Percentiles rank a stretch among this genome's conserved stretches.
These are phyloP conservation scores for Ischnura elegans DNA, from an alignment of 2,888 invertebrate species.

Conservation along the genomic window DNA sequence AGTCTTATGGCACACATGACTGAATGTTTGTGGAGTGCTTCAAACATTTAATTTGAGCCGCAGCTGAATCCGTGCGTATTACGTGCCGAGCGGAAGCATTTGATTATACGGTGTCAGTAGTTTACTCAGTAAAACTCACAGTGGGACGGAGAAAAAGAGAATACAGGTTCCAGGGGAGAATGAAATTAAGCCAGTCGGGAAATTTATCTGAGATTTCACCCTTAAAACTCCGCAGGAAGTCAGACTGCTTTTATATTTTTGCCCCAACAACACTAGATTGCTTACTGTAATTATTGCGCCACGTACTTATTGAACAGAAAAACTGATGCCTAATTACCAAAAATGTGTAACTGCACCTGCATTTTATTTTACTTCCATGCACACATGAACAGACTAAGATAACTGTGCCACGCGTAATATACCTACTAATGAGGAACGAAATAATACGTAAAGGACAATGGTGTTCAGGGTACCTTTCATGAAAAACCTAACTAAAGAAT, in stretches of 20 bases:
- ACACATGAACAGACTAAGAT: no score
- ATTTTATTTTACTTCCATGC: no score
- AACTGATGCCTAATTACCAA: no score
- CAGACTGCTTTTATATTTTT: not conserved
- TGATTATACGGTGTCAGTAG: not conserved
- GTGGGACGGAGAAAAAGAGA: not conserved
- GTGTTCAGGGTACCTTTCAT: no score
- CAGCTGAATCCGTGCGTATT: not conserved
- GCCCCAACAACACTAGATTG: not conserved
- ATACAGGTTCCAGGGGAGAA: not conserved
- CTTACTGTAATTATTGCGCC: not conserved
- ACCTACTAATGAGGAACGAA: no score
- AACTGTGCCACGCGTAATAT: no score
- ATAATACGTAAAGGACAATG: no score
- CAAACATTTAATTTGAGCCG: constrained; percentile 1
- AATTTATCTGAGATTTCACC: not conserved
- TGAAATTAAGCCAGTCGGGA: not conserved
- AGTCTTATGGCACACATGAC: not conserved
- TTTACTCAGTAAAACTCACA: not conserved
- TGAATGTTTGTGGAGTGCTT: not conserved
- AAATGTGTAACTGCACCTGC: no score
- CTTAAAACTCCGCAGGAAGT: not conserved
- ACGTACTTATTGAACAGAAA: no score
- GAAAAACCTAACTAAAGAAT: no score
- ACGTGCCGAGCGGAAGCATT: not conserved